A percentile compares a stretch with the other conserved stretches of the same genome.
phyloP scores from a whole-genome alignment of 2,888 invertebrate genomes.

The Myathropa florea region DNA sequence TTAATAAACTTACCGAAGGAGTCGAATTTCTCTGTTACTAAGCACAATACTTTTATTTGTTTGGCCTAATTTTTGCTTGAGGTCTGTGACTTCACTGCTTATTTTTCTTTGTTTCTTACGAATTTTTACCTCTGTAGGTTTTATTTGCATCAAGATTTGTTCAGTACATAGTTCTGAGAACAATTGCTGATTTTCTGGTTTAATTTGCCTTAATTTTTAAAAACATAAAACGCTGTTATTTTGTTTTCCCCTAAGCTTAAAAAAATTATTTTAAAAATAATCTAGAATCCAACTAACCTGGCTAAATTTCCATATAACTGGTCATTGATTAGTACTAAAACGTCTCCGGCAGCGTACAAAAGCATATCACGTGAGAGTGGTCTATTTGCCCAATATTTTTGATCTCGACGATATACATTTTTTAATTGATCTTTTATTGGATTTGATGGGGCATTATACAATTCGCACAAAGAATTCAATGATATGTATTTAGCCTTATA shows the following conservation, averaged over 20 bases:
- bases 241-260: neutral
- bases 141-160: conserved; percentile 91
- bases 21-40: conserved; percentile 94
- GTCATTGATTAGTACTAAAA: conserved; percentile 92
- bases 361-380: conserved; percentile 95
- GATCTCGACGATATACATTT: conserved; percentile 91
- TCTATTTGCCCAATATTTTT: conserved; percentile 93
- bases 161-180: conserved; percentile 93
- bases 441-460: conserved; percentile 93
- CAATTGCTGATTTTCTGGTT: conserved; percentile 86
- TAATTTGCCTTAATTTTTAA: conserved; percentile 83
- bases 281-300: conserved; percentile 79
- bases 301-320: conserved; percentile 89
- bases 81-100: conserved; percentile 93
- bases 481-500: conserved; percentile 97
- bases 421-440: conserved; percentile 95
- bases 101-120: conserved; percentile 95
- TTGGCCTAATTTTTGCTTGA: conserved; percentile 90
- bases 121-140: conserved; percentile 91
- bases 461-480: conserved; percentile 93
- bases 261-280: neutral
- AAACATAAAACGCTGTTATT: neutral
- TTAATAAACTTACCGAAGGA: conserved; percentile 84
- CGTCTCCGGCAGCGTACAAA: conserved; percentile 94
- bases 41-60: conserved; percentile 93